Percentiles rank a stretch among this genome's conserved stretches.
Conservation (phyloP, 2,888 invertebrate genomes). For the Altica lythri region DNA sequence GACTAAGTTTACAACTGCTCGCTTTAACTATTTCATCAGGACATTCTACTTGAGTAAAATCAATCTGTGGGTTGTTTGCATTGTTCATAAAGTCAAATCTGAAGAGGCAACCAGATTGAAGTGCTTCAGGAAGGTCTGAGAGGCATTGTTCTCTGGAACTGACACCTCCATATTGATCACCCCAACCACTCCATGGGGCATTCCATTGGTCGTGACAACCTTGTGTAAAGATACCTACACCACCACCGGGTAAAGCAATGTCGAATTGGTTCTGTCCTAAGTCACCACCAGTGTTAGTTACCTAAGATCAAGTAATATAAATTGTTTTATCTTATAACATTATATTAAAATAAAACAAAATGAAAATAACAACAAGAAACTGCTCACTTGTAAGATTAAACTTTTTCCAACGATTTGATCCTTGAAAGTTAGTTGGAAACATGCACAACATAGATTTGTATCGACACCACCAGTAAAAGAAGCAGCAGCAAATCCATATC, state of each 20-base stretch:
- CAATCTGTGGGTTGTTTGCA: slow-evolving; percentile 34
- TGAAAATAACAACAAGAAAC: neutral
- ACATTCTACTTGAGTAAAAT: slow-evolving; percentile 33
- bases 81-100: slow-evolving; percentile 37
- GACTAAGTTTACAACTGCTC: slow-evolving; percentile 19
- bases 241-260: slow-evolving; percentile 30
- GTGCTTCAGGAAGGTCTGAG: slow-evolving; percentile 26
- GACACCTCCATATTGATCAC: slow-evolving; percentile 37
- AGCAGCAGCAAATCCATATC: slow-evolving; percentile 40
- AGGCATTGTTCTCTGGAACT: slow-evolving; percentile 29
- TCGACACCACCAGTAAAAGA: slow-evolving; percentile 16
- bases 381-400: neutral
- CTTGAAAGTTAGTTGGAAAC: slow-evolving; percentile 17
- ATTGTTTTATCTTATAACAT: too few species aligned
- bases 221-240: slow-evolving; percentile 36
- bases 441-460: slow-evolving; percentile 18
- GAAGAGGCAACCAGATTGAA: slow-evolving; percentile 36
- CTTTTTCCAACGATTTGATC: slow-evolving; percentile 8
- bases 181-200: slow-evolving; percentile 36
- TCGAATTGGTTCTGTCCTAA: slow-evolving; percentile 27
- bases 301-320: too few species aligned
- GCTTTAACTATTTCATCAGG: slow-evolving; percentile 30
- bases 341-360: too few species aligned
- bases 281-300: slow-evolving; percentile 26
- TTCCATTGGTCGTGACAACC: slow-evolving; percentile 37